phyloP scores from a whole-genome alignment of 2,888 invertebrate genomes.

The Megamerina dolium region DNA sequence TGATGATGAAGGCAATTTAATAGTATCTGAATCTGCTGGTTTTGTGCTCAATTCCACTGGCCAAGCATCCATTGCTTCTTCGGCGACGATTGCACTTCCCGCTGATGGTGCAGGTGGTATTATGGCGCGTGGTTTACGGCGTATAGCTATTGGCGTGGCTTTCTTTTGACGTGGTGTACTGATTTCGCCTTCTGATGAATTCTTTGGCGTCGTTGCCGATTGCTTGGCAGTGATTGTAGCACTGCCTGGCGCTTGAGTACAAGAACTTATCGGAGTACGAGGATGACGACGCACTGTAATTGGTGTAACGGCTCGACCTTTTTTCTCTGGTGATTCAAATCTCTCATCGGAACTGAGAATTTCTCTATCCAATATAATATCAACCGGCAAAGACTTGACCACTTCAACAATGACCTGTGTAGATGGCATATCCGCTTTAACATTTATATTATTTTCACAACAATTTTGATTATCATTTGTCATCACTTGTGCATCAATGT shows the following conservation, averaged over 20 bases:
- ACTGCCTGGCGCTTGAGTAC: not conserved
- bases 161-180: conserved; percentile 17
- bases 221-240: not conserved
- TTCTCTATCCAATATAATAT: conserved; percentile 36
- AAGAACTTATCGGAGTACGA: conserved; percentile 32
- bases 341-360: conserved; percentile 45
- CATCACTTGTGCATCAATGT: conserved; percentile 11
- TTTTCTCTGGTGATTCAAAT: conserved; percentile 44
- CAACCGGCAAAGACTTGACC: conserved; percentile 16
- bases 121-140: conserved; percentile 40
- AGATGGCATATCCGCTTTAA: too few relatives aligned
- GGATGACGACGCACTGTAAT: conserved; percentile 46
- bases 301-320: conserved; percentile 40
- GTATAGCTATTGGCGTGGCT: conserved; percentile 42
- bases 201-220: not conserved
- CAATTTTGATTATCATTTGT: not conserved
- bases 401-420: not conserved
- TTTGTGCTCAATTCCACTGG: conserved; percentile 18
- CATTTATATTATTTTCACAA: not conserved
- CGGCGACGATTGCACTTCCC: conserved; percentile 25
- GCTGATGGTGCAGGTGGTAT: conserved; percentile 23
- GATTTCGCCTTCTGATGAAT: not conserved
- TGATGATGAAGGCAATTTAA: too few relatives aligned
- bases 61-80: conserved; percentile 44
- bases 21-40: conserved; percentile 1